Evolutionary conservation across 2,113 vertebrate species (phyloP).

Genomic region (Brachyhypopomus gauderio): DNA sequence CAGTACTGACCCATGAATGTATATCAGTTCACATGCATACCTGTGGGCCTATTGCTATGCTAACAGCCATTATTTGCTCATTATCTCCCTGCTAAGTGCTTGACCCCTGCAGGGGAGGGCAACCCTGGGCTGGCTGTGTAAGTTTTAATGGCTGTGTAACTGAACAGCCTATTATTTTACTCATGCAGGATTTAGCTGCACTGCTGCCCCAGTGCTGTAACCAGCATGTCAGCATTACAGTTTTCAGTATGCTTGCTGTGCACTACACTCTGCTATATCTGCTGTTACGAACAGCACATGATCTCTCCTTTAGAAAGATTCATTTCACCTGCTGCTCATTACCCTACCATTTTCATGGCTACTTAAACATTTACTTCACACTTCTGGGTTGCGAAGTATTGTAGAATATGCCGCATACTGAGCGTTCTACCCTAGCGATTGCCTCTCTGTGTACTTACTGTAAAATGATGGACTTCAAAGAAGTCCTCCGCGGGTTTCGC

Average conservation of each 20-base stretch:
- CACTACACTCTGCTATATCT: background rate
- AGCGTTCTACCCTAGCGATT: no score
- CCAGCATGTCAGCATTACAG: background rate
- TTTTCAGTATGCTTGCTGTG: background rate
- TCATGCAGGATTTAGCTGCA: constrained; percentile 5
- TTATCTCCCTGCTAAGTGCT: constrained; percentile 35
- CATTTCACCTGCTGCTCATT: no score
- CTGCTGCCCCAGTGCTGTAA: background rate
- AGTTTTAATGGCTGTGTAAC: constrained; percentile 26
- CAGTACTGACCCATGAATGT: constrained; percentile 40
- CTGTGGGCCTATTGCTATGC: constrained; percentile 63
- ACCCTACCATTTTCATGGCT: background rate
- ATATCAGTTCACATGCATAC: constrained; percentile 59
- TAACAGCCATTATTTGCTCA: constrained; percentile 65
- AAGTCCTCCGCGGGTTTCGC: no score
- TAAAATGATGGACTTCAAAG: no score
- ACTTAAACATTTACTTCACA: no score
- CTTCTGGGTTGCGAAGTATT: no score
- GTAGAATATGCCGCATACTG: no score
- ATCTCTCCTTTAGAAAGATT: no score
- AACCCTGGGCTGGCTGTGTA: constrained; percentile 1
- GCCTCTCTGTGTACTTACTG: no score
- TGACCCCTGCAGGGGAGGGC: constrained; percentile 17
- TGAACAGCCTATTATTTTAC: constrained; percentile 40
- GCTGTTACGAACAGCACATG: no score